Percentiles rank a stretch among this genome's conserved stretches.
Conservation (phyloP, 1,140 invertebrate species). For the Colletes gigas region DNA sequence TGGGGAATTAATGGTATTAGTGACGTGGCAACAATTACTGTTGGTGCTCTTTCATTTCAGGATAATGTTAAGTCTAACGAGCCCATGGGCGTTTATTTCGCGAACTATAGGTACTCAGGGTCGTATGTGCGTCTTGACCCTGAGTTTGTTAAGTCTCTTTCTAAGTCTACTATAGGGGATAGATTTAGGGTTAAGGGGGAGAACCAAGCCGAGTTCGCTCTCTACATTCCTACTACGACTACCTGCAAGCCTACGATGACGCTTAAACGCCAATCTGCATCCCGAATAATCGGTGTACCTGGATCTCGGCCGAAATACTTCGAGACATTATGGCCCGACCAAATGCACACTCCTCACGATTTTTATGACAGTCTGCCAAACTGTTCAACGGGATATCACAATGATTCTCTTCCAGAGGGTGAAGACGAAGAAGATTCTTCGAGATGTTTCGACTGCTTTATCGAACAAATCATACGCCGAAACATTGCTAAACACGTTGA, state of each 20-base stretch:
- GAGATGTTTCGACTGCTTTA: conserved; percentile 12
- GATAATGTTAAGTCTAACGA: conserved; percentile 81
- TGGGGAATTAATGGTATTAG: conserved; percentile 81
- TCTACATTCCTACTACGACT: conserved; percentile 80
- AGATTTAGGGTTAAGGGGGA: conserved; percentile 78
- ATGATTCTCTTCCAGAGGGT: conserved; percentile 33
- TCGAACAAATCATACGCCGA: conserved; percentile 25
- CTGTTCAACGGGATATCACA: conserved; percentile 16
- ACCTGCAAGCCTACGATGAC: conserved; percentile 82
- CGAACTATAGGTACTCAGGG: conserved; percentile 63
- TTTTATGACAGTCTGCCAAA: conserved; percentile 34
- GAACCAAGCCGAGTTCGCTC: conserved; percentile 73
- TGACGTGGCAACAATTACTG: conserved; percentile 82
- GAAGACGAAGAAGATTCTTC: neutral
- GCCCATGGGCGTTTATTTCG: conserved; percentile 80
- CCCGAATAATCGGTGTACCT: conserved; percentile 80
- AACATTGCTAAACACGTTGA: neutral
- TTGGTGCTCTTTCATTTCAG: conserved; percentile 82
- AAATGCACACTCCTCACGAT: conserved; percentile 61
- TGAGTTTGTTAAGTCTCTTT: conserved; percentile 73
- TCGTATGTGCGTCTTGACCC: conserved; percentile 34
- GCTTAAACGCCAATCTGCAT: conserved; percentile 81
- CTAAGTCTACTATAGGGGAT: conserved; percentile 77
- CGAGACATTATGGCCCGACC: conserved; percentile 63
- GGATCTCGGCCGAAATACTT: conserved; percentile 71